These are phyloP conservation scores for Paracyclopina nana DNA, from an alignment of 1,140 invertebrate genomes.

Conservation along the genomic window DNA sequence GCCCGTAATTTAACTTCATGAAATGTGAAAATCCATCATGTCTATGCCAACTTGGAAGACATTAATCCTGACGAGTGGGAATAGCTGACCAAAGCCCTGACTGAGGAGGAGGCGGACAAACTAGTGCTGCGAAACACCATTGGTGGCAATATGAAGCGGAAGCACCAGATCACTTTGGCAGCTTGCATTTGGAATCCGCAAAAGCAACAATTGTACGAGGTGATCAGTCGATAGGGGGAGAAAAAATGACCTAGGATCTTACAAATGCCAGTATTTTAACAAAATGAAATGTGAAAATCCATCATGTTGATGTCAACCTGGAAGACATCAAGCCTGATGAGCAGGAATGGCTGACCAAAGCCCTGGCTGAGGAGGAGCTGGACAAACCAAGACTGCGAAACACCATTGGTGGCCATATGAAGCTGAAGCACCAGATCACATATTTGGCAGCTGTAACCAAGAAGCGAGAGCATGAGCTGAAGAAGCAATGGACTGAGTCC, in stretches of 20 bases:
- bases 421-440: conserved; percentile 6
- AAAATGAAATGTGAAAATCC: too few species aligned
- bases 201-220: too few species aligned
- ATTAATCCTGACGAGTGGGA: background rate
- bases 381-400: background rate
- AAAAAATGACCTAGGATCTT: too few species aligned
- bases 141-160: background rate
- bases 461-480: background rate
- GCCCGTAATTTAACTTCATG: too few species aligned
- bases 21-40: background rate
- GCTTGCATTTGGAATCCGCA: too few species aligned
- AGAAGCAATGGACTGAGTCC: conserved; percentile 5
- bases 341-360: background rate
- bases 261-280: too few species aligned
- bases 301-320: background rate
- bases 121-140: background rate
- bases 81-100: background rate
- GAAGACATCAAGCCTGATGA: background rate
- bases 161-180: conserved; percentile 9
- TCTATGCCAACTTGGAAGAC: background rate
- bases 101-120: background rate
- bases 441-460: conserved; percentile 9
- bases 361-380: conserved; percentile 1
- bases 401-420: background rate
- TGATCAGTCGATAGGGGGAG: too few species aligned